Evolutionary conservation across 2,888 invertebrate species (phyloP).

Genomic region (Ryuthela nishihirai): DNA sequence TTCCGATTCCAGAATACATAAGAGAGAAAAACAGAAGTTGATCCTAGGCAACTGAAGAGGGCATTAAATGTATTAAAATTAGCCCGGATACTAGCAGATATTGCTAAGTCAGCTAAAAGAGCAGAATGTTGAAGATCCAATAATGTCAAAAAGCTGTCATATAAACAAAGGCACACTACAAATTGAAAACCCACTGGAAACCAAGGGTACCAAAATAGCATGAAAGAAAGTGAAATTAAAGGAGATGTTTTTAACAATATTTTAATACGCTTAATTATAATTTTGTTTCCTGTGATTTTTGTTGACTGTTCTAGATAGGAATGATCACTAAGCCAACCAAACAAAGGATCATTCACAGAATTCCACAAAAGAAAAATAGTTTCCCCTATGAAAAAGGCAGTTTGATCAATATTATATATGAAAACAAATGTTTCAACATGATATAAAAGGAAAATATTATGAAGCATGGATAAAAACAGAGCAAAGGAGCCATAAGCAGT

Average conservation of each 20-base stretch:
- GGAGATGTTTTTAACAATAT: not conserved
- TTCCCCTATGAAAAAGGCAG: not conserved
- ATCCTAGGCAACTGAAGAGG: conserved; percentile 1
- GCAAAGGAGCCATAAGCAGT: conserved; percentile 1
- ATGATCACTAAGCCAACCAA: conserved; percentile 1
- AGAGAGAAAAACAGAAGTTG: conserved; percentile 1
- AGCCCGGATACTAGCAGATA: not conserved
- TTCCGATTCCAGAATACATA: not conserved
- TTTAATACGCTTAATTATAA: not conserved
- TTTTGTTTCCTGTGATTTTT: not conserved
- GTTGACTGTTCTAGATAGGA: not conserved
- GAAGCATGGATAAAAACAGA: conserved; percentile 1
- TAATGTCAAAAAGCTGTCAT: conserved; percentile 3
- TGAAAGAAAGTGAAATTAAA: not conserved
- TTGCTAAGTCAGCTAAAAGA: not conserved
- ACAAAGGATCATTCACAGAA: conserved; percentile 1
- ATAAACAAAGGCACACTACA: conserved; percentile 1
- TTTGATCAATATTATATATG: not conserved
- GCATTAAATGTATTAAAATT: not conserved
- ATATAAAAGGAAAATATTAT: conserved; percentile 2
- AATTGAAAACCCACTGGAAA: not conserved
- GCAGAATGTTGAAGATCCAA: conserved; percentile 3
- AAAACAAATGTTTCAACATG: conserved; percentile 1
- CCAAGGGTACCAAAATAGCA: conserved; percentile 1
- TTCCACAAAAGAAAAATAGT: conserved; percentile 1